Evolutionary conservation across 2,113 vertebrate genomes (phyloP), one percentile per base, ranked within the genome.

Genomic region (Ptyas mucosa): DNA sequence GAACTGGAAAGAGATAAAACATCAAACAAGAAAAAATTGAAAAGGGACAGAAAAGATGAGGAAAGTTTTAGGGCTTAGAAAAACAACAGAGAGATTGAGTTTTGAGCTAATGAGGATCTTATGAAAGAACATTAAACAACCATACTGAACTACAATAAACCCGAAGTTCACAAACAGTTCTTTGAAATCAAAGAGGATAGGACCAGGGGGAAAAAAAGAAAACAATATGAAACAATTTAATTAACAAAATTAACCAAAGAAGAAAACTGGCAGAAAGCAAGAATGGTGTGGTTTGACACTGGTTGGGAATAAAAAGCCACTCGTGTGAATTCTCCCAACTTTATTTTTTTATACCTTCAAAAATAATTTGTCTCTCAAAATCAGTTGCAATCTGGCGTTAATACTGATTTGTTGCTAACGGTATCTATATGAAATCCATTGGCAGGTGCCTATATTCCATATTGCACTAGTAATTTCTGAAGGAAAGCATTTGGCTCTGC

Each of bases 91-190:
- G 85, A 51, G 14, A 81, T 5, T 94, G 91, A 34, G 90, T 52
- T 58, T 34, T 51, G 61, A 88, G 86, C 64, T 81, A 46, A 93
- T 34, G 85, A 92, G 4, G 64, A 26, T 64, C 87, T 85, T 57
- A 90, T 85, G 89, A 93, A 95, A 93, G 85, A 12, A 49, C 61
- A 61, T 93, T 92, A 89, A 94, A 92, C 64, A 94, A 93, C 51
- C 51, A 90, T 92, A 85, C 11, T 95, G 46, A 93, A 55, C 85
- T 93, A 93, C 94, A 95, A 51, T 46, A 95, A 96, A 96, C 94
- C 91, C 91, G 87, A 18, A 91, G 94, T 95, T 95, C 96, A 94
- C 85, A 94, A 96, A 91, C 29, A 85, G 7, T 39, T 0, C 0
- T 81, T 85, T 92, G 93, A 54, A 95, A 92, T 95, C 10, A 92